Evolutionary conservation across 2,888 invertebrate species (phyloP), one percentile per base, ranked within the genome.

Genomic region (Caenorhabditis wallacei): DNA sequence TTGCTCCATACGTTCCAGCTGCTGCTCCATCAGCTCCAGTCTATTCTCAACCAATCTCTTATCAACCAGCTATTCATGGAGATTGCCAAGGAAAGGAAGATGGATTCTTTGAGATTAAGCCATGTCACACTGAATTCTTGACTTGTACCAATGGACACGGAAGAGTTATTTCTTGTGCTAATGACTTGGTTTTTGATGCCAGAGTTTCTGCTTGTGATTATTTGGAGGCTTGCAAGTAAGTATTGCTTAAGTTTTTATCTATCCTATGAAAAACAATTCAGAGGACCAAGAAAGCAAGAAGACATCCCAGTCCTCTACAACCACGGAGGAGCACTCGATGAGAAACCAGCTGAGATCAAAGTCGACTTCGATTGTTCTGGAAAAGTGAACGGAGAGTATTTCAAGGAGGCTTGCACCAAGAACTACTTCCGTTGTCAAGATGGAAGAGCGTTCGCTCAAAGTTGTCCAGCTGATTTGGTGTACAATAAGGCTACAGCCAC

Each of bases 181-280:
- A 48, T 20, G 20, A 74, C 0, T 57, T 84, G 20, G 68, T 84
- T 11, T 87, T 46, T 57, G 87, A 87, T 24, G 13, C 18, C 16
- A 68, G 87, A 66, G 56, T 81, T 46, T 46, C 54, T 8, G 54
- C 83, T 13, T 87, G 87, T 20, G 86, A 85, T 13, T 85, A 64
- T 22, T 54, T 68, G n/a, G 75, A 64, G 0, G 51, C 54, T 20
- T 87, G 87, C 82, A 56, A 71, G 83, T 85, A n/a, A 68, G 68
- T 59, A 22, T n/a, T 10, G 10, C 16, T 13, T 22, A 16, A 1
- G n/a, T n/a, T 46, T 30, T 59, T 51, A 35, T 26, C 13, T 56
- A 69, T 13, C 48, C 30, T 30, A 30, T 30, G 8, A 8, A 5
- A 5, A 30, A 30, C n/a, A 30, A 5, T 30, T 30, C 30, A 83